Evolutionary conservation across 2,113 vertebrate genomes (phyloP).

Genomic region (Paracanthobrama guichenoti): DNA sequence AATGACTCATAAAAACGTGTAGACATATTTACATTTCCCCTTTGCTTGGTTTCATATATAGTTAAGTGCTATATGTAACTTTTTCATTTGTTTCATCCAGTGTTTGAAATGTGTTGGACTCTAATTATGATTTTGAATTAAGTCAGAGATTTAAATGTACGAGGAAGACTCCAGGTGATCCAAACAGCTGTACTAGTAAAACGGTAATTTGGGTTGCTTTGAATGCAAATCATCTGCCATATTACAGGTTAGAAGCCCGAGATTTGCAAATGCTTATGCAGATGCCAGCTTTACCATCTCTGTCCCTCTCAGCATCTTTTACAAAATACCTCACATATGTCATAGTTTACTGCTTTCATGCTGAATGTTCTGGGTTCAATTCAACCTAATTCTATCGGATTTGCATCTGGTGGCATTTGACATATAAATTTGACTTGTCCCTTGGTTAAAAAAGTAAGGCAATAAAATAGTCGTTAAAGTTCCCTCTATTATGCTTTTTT

Average conservation of each 20-base stretch:
- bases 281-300: neutral
- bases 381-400: neutral
- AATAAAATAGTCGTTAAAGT: too few species aligned
- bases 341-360: neutral
- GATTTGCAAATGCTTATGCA: neutral
- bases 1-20: neutral
- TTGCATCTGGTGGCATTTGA: neutral
- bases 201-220: neutral
- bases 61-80: neutral
- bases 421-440: too few species aligned
- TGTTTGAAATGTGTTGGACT: neutral
- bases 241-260: neutral
- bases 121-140: neutral
- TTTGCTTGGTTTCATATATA: conserved; percentile 2
- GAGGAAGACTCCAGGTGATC: too few species aligned
- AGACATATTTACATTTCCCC: neutral
- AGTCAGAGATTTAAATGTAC: neutral
- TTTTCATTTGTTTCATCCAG: neutral
- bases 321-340: too few species aligned
- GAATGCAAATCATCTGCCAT: neutral
- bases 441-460: too few species aligned
- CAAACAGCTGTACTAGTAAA: too few species aligned
- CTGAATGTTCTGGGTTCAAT: neutral
- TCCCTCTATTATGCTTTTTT: too few species aligned
- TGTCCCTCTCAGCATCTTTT: neutral